Percentiles rank a stretch among this genome's conserved stretches.
Evolutionary conservation across 2,113 vertebrate species (phyloP).

Genomic region (Meleagris gallopavo): DNA sequence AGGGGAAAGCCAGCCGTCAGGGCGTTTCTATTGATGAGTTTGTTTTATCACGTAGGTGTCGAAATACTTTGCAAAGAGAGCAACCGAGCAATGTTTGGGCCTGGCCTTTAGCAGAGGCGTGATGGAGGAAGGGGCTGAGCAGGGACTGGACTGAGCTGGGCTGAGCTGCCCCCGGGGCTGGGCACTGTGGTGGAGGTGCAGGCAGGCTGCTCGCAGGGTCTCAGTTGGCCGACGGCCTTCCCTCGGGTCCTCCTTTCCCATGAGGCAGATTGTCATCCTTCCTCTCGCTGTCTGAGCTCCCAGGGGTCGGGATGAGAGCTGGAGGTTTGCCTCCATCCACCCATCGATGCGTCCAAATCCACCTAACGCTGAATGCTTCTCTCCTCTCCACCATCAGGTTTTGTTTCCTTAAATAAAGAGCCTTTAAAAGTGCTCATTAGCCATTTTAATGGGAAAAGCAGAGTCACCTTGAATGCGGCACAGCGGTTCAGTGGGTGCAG

Average conservation of each 20-base stretch:
- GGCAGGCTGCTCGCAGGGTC: neutral
- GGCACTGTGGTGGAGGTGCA: neutral
- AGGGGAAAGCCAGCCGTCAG: neutral
- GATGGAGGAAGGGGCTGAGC: neutral
- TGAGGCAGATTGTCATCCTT: neutral
- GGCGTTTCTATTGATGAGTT: neutral
- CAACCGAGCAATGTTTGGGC: neutral
- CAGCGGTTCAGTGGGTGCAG: too few relatives aligned
- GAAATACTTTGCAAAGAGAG: neutral
- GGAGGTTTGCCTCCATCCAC: neutral
- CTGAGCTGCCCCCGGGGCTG: neutral
- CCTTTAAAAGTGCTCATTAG: neutral
- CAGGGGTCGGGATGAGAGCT: neutral
- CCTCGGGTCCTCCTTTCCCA: neutral
- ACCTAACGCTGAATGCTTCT: neutral
- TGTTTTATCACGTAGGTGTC: neutral
- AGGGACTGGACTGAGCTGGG: neutral
- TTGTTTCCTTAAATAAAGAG: neutral
- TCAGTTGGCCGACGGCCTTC: neutral
- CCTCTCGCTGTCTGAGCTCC: neutral
- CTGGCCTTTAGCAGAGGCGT: neutral
- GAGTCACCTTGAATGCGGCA: neutral
- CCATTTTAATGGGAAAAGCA: neutral
- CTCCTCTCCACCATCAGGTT: neutral
- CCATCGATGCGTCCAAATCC: neutral